phyloP scores from a whole-genome alignment of 2,797 vertebrate genomes.

The Ctenochaetus hawaiiensis region DNA sequence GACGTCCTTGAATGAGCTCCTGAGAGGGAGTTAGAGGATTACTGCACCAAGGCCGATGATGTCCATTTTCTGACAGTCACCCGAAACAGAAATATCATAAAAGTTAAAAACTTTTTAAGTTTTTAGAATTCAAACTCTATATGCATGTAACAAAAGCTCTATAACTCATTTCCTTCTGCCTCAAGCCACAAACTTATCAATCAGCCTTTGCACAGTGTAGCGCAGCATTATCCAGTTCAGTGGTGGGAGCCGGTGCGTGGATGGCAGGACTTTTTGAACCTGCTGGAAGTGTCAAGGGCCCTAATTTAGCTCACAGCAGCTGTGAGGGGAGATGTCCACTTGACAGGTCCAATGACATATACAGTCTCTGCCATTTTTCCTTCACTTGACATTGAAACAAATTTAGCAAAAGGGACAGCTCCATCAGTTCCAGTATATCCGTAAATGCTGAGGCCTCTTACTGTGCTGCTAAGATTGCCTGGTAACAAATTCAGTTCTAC shows the following conservation, averaged over 20 bases:
- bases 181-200: too few species aligned
- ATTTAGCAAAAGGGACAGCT: conserved; percentile 26
- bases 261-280: conserved; percentile 7
- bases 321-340: conserved; percentile 14
- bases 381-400: conserved; percentile 23
- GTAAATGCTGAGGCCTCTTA: conserved; percentile 10
- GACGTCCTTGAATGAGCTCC: too few species aligned
- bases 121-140: too few species aligned
- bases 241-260: background rate
- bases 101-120: too few species aligned
- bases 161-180: too few species aligned
- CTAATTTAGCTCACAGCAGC: conserved; percentile 21
- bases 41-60: too few species aligned
- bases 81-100: too few species aligned
- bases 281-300: conserved; percentile 12
- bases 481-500: conserved; percentile 31
- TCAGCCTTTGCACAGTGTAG: background rate
- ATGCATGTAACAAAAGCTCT: too few species aligned
- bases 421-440: background rate
- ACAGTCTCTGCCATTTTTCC: background rate
- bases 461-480: conserved; percentile 38
- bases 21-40: too few species aligned
- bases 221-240: background rate
- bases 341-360: conserved; percentile 10
- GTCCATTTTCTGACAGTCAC: too few species aligned